These are phyloP conservation scores for Drosophila fungiperda DNA, from an alignment of 2,888 invertebrate genomes.

Conservation along the genomic window DNA sequence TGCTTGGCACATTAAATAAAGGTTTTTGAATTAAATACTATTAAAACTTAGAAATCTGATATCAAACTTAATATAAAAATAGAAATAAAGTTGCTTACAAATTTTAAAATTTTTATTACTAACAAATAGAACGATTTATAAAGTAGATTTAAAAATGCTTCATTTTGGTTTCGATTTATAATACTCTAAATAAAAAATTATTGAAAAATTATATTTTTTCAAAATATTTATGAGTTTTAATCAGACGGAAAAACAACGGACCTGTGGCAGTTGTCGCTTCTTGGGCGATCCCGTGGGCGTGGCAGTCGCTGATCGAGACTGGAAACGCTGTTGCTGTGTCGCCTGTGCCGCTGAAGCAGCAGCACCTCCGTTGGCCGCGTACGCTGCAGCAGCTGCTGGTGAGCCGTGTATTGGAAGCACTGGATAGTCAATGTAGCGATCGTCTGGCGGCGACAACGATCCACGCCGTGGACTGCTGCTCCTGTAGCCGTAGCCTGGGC, in stretches of 20 bases:
- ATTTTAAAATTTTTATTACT: no score
- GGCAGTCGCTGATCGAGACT: constrained; percentile 94
- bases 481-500: constrained; percentile 82
- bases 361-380: constrained; percentile 41
- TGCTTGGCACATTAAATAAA: not conserved
- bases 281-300: constrained; percentile 98
- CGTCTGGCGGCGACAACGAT: constrained; percentile 85
- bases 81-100: not conserved
- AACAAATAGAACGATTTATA: not conserved
- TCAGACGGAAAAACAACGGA: not conserved
- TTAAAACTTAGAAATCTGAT: not conserved
- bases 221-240: not conserved
- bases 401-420: constrained; percentile 85
- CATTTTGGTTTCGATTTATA: not conserved
- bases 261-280: constrained; percentile 86
- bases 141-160: not conserved
- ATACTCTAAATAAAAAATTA: not conserved
- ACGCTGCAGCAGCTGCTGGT: constrained; percentile 62
- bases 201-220: not conserved
- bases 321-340: constrained; percentile 87
- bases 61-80: not conserved
- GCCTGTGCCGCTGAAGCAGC: constrained; percentile 73
- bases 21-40: not conserved
- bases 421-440: constrained; percentile 85
- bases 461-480: constrained; percentile 92